Base-by-base conservation (phyloP, 2,113 vertebrate species). In the Empidonax traillii region DNA sequence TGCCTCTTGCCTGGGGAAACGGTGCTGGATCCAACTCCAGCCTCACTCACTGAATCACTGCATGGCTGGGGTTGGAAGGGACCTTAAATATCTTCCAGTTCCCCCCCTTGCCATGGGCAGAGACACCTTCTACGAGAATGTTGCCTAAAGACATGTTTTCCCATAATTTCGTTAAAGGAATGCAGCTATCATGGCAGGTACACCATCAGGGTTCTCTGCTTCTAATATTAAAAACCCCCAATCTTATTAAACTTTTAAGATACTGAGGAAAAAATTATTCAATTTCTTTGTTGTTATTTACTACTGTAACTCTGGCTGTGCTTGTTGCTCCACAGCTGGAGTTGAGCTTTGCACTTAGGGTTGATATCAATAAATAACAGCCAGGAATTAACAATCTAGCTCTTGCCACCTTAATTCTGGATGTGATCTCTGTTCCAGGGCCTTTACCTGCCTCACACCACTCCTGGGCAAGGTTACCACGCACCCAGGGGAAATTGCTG, bases 281-380 rank as follows among this genome's bases (percentile, higher is more conserved):
- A 30, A 10, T 59, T 44, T 55, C 30, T 85, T 59, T 67, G 55
- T 76, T 79, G 66, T 53, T 85, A 28, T 81, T 90, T 73, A 27
- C 59, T 75, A 2, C 11, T 21, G 55, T 44, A 53, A 62, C 37
- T 89, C 69, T 56, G 84, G 58, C 66, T 76, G 80, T 22, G 37
- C 25, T 68, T 22, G 3, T 22, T 61, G 62, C 66, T 72, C 39
- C 69, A 8, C 69, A 33, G 35, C 41, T 82, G 47, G 31, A 71
- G 49, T 61, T 72, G 28, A 67, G 49, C 84, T 68, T 68, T 62
- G 91, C 39, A 19, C 28, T 63, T 44, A 47, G 51, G 75, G 77
- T 6, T 80, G 72, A 23, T 80, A 37, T 74, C 37, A 94, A 96
- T 85, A 74, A 87, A 71, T 76, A 68, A 85, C 3, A 80, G 28